These are phyloP conservation scores for Beris morrisii DNA, from an alignment of 2,888 invertebrate genomes.

Conservation along the genomic window DNA sequence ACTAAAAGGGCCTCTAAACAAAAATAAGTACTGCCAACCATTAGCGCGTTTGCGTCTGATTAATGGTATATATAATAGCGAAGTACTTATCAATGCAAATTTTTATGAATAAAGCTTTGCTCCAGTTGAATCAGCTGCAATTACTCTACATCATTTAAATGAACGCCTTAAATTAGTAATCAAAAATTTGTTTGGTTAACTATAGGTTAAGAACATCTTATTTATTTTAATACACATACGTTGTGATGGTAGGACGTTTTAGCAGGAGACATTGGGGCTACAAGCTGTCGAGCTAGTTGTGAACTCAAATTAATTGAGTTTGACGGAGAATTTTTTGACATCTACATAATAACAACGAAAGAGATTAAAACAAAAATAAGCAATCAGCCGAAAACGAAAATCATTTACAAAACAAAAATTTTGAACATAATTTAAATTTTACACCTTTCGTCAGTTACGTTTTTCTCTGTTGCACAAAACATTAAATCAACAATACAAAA, in stretches of 20 bases:
- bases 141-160: no score
- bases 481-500: background rate
- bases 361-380: constrained; percentile 15
- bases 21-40: background rate
- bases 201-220: background rate
- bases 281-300: constrained; percentile 64
- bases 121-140: no score
- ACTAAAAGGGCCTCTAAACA: background rate
- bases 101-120: no score
- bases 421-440: constrained; percentile 3
- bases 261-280: constrained; percentile 61
- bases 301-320: constrained; percentile 60
- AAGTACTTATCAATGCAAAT: no score
- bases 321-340: constrained; percentile 42
- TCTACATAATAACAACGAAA: constrained; percentile 38
- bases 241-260: constrained; percentile 57
- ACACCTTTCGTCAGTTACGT: background rate
- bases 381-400: constrained; percentile 10
- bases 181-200: background rate
- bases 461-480: background rate
- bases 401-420: constrained; percentile 2
- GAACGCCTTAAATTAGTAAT: no score
- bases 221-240: constrained; percentile 41
- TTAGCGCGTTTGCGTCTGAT: background rate
- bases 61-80: no score